A percentile compares a stretch with the other conserved stretches of the same genome.
Conservation (phyloP, 2,888 invertebrate genomes). For the Drosophila meridiana region DNA sequence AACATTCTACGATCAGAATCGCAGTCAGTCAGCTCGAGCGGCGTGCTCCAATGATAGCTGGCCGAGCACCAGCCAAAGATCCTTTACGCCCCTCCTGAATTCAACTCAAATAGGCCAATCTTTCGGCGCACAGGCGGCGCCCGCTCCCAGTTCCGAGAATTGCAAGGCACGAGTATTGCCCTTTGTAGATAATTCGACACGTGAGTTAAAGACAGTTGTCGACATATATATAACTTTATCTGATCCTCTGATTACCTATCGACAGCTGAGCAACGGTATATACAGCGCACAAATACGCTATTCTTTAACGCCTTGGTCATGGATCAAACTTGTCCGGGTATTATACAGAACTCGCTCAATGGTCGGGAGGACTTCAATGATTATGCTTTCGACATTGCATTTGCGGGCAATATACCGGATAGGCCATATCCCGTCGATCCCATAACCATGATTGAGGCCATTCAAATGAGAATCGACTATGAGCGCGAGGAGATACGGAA, state of each 20-base stretch:
- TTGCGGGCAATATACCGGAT: constrained; percentile 42
- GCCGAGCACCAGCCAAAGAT: neutral
- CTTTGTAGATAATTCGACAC: constrained; percentile 19
- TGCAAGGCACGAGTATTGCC: neutral
- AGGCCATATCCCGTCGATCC: constrained; percentile 61
- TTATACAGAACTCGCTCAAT: constrained; percentile 69
- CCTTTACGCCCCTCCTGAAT: neutral
- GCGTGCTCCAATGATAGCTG: neutral
- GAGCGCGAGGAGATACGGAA: constrained; percentile 59
- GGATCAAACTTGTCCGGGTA: constrained; percentile 67
- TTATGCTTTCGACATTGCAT: constrained; percentile 54
- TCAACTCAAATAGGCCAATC: neutral
- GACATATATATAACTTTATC: neutral
- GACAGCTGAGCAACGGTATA: constrained; percentile 50
- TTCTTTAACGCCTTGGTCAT: constrained; percentile 61
- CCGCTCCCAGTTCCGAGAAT: neutral
- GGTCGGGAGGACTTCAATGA: constrained; percentile 68
- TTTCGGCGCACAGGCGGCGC: neutral
- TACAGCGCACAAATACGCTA: constrained; percentile 23
- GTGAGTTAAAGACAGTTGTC: constrained; percentile 23
- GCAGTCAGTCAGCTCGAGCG: neutral
- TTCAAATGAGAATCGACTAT: constrained; percentile 66
- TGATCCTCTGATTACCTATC: neutral
- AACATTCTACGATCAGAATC: constrained; percentile 4
- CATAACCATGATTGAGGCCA: constrained; percentile 76